phyloP scores from a whole-genome alignment of 2,888 invertebrate species.

The Ypsolopha sequella region DNA sequence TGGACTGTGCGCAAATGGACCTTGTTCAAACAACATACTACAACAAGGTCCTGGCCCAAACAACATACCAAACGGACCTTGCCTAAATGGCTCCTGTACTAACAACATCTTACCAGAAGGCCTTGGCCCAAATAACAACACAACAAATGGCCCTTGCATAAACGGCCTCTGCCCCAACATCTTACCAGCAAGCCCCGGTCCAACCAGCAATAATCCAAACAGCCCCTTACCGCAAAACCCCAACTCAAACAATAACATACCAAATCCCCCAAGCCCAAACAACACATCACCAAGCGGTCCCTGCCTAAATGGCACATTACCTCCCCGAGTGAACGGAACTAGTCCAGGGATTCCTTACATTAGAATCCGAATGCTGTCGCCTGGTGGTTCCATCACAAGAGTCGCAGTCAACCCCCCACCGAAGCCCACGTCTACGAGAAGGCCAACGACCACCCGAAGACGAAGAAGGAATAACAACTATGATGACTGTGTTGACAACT shows the following conservation, averaged over 20 bases:
- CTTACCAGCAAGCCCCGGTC: neutral
- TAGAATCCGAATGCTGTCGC: conserved; percentile 1
- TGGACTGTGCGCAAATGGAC: neutral
- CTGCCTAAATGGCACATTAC: neutral
- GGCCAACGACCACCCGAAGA: conserved; percentile 14
- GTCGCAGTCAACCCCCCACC: conserved; percentile 5
- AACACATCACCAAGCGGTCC: neutral
- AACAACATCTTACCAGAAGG: no score
- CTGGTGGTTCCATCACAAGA: conserved; percentile 4
- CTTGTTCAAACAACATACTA: no score
- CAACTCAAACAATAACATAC: neutral
- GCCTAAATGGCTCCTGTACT: no score
- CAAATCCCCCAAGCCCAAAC: neutral
- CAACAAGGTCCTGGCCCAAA: neutral
- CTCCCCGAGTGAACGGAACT: neutral
- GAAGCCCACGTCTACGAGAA: conserved; percentile 26
- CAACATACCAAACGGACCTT: no score
- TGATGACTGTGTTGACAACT: conserved; percentile 42
- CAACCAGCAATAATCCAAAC: neutral
- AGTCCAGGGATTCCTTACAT: neutral
- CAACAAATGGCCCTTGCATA: no score
- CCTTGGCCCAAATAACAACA: no score
- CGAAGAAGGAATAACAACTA: conserved; percentile 31
- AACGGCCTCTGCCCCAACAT: neutral
- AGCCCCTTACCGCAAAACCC: neutral